Base-by-base conservation (phyloP, 2,888 invertebrate genomes). In the Polymixis flavicincta region DNA sequence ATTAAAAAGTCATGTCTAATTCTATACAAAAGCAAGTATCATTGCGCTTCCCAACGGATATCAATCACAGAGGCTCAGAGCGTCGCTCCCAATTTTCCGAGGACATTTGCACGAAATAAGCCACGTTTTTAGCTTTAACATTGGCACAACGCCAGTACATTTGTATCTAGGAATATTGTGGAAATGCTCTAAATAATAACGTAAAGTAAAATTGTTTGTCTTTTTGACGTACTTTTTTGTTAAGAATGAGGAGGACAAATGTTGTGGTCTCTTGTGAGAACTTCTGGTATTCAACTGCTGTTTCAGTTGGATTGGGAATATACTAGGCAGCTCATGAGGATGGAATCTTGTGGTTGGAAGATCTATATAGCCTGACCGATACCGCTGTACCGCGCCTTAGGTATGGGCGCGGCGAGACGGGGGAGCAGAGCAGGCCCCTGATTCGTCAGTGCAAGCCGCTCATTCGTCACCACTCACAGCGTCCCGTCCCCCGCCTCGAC, bases 21-120 rank as follows among this genome's bases (percentile, higher is more conserved):
- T 85, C 65, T 74, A 69, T 70, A 78, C 71, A 76, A 68, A 83
- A 77, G 60, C 72, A 60, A 72, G 72, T 77, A 83, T 81, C 83
- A 75, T 69, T 74, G 78, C 57, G 72, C 57, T 66, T 73, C 77
- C 82, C 73, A 37, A 25, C 57, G 75, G 76, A 64, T 77, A 88
- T 88, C 88, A 86, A 88, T 88, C 87, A 88, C 81, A 22, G 13
- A 54, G 83, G 87, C 80, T 87, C 80, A 75, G 66, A 74, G 67
- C 81, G 87, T 88, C 87, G 79, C 74, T 83, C 83, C 84, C 88
- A 84, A 88, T 88, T 88, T 87, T 83, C 84, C 74, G 80, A 69
- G 84, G 87, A 83, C 88, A 86, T 87, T 88, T 86, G 87, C 85
- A 78, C 88, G 68, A 80, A 85, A 80, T 85, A 88, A 88, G 83